A percentile compares a stretch with the other conserved stretches of the same genome.
Conservation (phyloP, 2,888 invertebrate genomes). For the Tetragnatha montana region DNA sequence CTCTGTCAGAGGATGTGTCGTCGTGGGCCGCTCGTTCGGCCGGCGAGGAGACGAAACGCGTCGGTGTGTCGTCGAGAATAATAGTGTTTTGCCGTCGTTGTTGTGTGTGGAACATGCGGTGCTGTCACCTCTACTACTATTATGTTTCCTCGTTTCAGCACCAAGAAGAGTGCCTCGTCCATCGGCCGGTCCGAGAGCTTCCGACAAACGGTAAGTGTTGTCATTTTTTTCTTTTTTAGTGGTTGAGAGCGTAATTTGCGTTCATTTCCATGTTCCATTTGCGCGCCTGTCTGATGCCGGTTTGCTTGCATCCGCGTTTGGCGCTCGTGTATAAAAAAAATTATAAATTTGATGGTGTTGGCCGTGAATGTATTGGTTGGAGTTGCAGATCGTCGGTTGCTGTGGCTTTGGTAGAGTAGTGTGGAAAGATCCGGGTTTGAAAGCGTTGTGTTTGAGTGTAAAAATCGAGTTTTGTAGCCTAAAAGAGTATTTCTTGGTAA, state of each 20-base stretch:
- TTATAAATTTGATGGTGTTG: too few species aligned
- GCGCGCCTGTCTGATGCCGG: not conserved
- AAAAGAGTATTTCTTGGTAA: too few species aligned
- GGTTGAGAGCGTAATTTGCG: not conserved
- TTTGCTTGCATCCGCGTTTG: conserved; percentile 15
- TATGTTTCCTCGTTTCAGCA: conserved; percentile 73
- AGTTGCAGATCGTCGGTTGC: too few species aligned
- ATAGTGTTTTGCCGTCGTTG: not conserved
- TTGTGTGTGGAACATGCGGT: conserved; percentile 35
- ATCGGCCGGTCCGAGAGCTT: conserved; percentile 85
- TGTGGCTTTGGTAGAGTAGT: too few species aligned
- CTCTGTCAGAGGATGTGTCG: not conserved
- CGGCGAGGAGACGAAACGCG: conserved; percentile 9
- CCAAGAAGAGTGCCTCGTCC: conserved; percentile 72
- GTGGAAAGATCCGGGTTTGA: too few species aligned
- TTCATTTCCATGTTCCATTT: conserved; percentile 19
- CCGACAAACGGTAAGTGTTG: conserved; percentile 80
- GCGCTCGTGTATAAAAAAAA: not conserved
- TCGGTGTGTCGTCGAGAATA: not conserved
- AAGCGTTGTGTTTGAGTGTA: too few species aligned
- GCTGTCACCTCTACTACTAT: conserved; percentile 28
- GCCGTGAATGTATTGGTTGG: too few species aligned
- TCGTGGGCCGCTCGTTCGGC: too few species aligned
- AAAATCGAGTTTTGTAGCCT: too few species aligned
- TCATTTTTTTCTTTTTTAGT: conserved; percentile 17